Evolutionary conservation across 2,113 vertebrate species (phyloP).

Genomic region (Takifugu bimaculatus): DNA sequence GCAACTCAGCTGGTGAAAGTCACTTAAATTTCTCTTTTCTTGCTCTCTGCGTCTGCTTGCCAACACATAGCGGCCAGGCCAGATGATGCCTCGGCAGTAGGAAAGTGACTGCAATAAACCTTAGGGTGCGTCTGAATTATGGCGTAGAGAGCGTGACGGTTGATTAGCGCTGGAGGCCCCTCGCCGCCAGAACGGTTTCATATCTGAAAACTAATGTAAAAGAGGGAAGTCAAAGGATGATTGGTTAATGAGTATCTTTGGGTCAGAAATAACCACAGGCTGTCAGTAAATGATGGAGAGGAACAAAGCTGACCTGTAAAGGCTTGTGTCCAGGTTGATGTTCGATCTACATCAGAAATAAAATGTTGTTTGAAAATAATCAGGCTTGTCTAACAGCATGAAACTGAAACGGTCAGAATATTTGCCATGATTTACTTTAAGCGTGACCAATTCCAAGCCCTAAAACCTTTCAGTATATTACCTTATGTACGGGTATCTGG

Average conservation of each 20-base stretch:
- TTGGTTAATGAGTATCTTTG: slow-evolving; percentile 22
- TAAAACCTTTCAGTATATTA: no score
- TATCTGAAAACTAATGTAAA: slow-evolving; percentile 24
- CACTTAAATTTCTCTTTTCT: no score
- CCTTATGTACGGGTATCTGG: no score
- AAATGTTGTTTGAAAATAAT: no score
- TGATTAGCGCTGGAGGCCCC: slow-evolving; percentile 45
- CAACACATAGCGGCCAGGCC: slow-evolving; percentile 13
- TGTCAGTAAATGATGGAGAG: no score
- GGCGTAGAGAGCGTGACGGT: slow-evolving; percentile 39
- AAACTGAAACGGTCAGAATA: no score
- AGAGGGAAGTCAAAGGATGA: slow-evolving; percentile 43
- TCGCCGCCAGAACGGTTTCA: slow-evolving; percentile 40
- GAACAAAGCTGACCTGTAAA: no score
- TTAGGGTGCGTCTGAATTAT: slow-evolving; percentile 20
- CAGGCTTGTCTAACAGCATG: no score
- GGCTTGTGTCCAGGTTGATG: no score
- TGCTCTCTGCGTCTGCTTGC: background rate
- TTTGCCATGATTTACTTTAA: no score
- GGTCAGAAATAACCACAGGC: slow-evolving; percentile 10
- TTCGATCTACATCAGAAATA: no score
- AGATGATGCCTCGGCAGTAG: slow-evolving; percentile 33
- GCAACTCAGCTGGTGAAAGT: background rate
- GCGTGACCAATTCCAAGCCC: no score
- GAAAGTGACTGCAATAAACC: slow-evolving; percentile 41